Evolutionary conservation across 2,113 vertebrate genomes (phyloP).

Genomic region (Macquaria australasica): DNA sequence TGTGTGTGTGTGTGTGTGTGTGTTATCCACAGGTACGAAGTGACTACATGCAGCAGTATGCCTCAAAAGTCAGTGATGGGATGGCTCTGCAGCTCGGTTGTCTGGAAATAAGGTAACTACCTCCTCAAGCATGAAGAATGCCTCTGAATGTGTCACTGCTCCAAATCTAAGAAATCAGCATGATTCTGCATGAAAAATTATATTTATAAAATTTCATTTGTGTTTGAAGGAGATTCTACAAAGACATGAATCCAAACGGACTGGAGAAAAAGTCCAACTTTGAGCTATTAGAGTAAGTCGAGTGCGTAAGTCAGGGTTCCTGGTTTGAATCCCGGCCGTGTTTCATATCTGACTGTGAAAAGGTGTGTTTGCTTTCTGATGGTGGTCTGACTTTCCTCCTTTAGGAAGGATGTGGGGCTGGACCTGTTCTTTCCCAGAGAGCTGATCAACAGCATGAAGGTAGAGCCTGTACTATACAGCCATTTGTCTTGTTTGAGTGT

Average conservation of each 20-base stretch:
- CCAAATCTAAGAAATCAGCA: background rate
- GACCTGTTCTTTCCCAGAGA: constrained; percentile 93
- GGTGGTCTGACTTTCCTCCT: background rate
- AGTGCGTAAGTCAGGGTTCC: background rate
- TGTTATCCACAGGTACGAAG: constrained; percentile 86
- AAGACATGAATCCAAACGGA: constrained; percentile 94
- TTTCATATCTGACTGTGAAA: background rate
- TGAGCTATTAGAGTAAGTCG: constrained; percentile 93
- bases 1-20: background rate
- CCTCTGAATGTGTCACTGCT: background rate
- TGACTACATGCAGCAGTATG: constrained; percentile 93
- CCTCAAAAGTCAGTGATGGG: constrained; percentile 94
- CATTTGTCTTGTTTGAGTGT: background rate
- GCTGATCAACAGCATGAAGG: constrained; percentile 93
- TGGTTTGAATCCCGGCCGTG: background rate
- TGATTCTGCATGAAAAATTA: background rate
- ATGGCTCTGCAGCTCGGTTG: constrained; percentile 96
- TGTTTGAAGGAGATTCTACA: constrained; percentile 91
- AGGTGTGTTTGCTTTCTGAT: background rate
- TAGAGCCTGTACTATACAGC: constrained; percentile 46
- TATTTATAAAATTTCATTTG: too few species aligned
- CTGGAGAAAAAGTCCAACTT: constrained; percentile 97
- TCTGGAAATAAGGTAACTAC: constrained; percentile 90
- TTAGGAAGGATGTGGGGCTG: constrained; percentile 94
- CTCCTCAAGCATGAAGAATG: background rate